These are phyloP conservation scores for Pteronotus mesoamericanus DNA, from an alignment of 2,797 vertebrate species.

Conservation along the genomic window DNA sequence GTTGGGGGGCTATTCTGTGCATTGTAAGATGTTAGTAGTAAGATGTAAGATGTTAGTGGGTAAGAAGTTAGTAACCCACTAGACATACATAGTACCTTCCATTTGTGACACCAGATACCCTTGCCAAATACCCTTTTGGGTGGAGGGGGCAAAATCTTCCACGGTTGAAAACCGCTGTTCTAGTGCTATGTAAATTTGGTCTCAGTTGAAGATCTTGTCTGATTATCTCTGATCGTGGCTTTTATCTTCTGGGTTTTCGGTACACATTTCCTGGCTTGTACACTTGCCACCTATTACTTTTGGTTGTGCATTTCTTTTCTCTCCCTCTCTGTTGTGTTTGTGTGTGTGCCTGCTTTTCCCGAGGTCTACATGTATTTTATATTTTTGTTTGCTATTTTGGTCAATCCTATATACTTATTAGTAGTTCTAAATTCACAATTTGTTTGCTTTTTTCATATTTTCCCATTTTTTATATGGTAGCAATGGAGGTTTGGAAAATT, in stretches of 20 bases:
- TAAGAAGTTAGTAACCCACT: background rate
- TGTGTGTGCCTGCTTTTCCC: background rate
- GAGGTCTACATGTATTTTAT: background rate
- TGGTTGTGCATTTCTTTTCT: background rate
- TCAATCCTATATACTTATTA: background rate
- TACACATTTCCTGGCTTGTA: background rate
- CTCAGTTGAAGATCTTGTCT: background rate
- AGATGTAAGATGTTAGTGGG: background rate
- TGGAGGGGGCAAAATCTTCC: background rate
- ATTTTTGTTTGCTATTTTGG: background rate
- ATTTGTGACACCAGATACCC: background rate
- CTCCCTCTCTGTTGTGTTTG: background rate
- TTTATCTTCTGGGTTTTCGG: background rate
- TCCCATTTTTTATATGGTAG: background rate
- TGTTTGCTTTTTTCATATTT: background rate
- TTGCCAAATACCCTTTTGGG: background rate
- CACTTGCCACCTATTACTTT: background rate
- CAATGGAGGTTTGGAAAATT: background rate
- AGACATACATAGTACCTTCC: background rate
- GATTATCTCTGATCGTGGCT: background rate
- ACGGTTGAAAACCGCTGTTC: background rate
- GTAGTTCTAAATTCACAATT: slow-evolving; percentile 1
- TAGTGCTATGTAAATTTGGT: background rate
- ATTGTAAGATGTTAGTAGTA: background rate
- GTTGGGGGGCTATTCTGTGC: background rate